phyloP scores from a whole-genome alignment of 64 coral and sea anemone species.

The Actinia tenebrosa region DNA sequence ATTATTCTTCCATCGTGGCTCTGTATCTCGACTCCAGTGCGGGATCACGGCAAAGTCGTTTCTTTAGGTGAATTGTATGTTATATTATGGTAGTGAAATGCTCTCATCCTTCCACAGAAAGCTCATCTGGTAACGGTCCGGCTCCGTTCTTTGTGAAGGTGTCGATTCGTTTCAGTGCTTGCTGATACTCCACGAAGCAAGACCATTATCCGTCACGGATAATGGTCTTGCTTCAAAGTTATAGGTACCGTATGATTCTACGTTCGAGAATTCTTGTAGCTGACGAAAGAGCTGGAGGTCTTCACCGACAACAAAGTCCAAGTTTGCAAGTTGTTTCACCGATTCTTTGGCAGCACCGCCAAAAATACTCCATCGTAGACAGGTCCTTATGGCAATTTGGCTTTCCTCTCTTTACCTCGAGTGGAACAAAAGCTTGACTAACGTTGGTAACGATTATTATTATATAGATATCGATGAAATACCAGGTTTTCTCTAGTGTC shows the following conservation, averaged over 20 bases:
- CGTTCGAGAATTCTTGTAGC: not conserved
- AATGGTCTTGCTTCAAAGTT: not conserved
- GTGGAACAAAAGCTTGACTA: constrained; percentile 15
- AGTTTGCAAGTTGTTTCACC: not conserved
- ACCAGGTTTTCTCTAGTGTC: no score
- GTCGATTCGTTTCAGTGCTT: no score
- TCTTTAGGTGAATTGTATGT: no score
- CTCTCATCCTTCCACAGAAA: no score
- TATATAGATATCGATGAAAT: not conserved
- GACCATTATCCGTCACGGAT: no score
- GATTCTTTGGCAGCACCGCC: not conserved
- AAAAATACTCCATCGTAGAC: constrained; percentile 30
- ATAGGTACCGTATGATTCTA: not conserved
- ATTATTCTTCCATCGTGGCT: no score
- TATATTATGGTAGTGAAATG: no score
- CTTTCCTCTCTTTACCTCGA: constrained; percentile 16
- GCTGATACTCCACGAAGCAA: no score
- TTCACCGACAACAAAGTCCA: not conserved
- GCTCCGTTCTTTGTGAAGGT: no score
- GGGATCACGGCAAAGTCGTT: no score
- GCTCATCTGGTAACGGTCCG: no score
- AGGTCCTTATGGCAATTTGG: constrained; percentile 19
- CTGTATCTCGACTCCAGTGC: no score
- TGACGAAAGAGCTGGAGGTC: not conserved
- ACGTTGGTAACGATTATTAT: not conserved